Evolutionary conservation across 1,140 invertebrate genomes (phyloP), one percentile per base, ranked within the genome.

Genomic region (Trialeurodes vaporariorum): DNA sequence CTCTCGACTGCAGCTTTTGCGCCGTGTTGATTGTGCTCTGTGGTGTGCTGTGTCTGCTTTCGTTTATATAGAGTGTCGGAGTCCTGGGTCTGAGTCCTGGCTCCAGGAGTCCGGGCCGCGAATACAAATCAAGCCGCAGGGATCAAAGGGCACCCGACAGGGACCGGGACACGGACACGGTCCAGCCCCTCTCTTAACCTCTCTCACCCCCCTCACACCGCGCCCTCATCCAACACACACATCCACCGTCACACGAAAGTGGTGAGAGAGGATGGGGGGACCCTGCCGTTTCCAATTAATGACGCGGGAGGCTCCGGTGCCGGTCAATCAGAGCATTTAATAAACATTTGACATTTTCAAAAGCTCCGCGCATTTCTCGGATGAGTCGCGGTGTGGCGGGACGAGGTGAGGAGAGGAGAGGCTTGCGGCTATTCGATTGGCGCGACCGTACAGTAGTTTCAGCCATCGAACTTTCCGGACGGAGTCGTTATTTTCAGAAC

Each of bases 301-400:
- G 34, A 17, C 17, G 34, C 5, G 34, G 34, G 5, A 17, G 34
- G 5, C 5, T 49, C 34, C 34, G 34, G 5, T 5, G 5, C 34
- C 34, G 34, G 34, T 49, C 34, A 49, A 49, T 49, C 34, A 49
- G 34, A 49, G 34, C 34, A 49, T 49, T 49, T 49, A 49, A 49
- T 49, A 49, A 49, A 49, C 34, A 49, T 49, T 49, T 49, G 34
- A 49, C 34, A 49, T 49, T 49, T 49, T 49, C 34, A 49, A 49
- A 49, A 49, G 34, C 34, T n/a, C n/a, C n/a, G n/a, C n/a, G n/a
- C n/a, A n/a, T n/a, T n/a, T n/a, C n/a, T n/a, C n/a, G n/a, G n/a
- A n/a, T n/a, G n/a, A n/a, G n/a, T n/a, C n/a, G n/a, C n/a, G n/a
- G n/a, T n/a, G n/a, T n/a, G n/a, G n/a, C n/a, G n/a, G n/a, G n/a